phyloP scores from a whole-genome alignment of 1,140 invertebrate species.

The Drosophila nasuta region DNA sequence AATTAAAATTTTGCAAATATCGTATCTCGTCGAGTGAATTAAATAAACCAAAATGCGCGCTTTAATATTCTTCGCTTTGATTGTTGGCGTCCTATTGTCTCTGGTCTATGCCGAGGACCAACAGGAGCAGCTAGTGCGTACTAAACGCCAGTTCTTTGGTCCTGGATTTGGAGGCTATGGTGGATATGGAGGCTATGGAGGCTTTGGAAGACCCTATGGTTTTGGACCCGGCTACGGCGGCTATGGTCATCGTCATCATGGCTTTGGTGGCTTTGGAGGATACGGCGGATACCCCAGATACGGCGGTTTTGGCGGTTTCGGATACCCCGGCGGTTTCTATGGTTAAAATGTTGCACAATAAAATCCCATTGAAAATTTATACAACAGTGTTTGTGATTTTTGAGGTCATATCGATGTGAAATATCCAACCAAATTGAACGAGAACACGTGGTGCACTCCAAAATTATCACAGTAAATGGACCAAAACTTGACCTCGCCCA shows the following conservation, averaged over 20 bases:
- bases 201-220: slow-evolving; percentile 19
- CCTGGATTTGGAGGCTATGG: slow-evolving; percentile 33
- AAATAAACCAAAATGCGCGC: slow-evolving; percentile 51
- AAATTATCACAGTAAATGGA: slow-evolving; percentile 49
- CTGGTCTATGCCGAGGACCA: slow-evolving; percentile 47
- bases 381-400: slow-evolving; percentile 1
- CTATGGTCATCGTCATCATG: slow-evolving; percentile 21
- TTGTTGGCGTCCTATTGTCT: slow-evolving; percentile 41
- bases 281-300: slow-evolving; percentile 7
- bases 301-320: neutral
- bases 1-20: slow-evolving; percentile 31
- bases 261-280: slow-evolving; percentile 24
- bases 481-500: slow-evolving; percentile 60
- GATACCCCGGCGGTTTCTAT: slow-evolving; percentile 12
- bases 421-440: neutral
- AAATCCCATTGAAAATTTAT: slow-evolving; percentile 30
- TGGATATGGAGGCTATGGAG: slow-evolving; percentile 24
- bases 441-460: slow-evolving; percentile 14
- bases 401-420: neutral
- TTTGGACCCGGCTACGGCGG: slow-evolving; percentile 35
- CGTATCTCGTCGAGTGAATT: slow-evolving; percentile 18
- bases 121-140: slow-evolving; percentile 40
- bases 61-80: slow-evolving; percentile 48
- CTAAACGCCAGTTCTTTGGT: slow-evolving; percentile 52
- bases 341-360: slow-evolving; percentile 34